A percentile compares a stretch with the other conserved stretches of the same genome.
These are phyloP conservation scores for Tromatobia lineatoria DNA, from an alignment of 2,888 invertebrate genomes.

Conservation along the genomic window DNA sequence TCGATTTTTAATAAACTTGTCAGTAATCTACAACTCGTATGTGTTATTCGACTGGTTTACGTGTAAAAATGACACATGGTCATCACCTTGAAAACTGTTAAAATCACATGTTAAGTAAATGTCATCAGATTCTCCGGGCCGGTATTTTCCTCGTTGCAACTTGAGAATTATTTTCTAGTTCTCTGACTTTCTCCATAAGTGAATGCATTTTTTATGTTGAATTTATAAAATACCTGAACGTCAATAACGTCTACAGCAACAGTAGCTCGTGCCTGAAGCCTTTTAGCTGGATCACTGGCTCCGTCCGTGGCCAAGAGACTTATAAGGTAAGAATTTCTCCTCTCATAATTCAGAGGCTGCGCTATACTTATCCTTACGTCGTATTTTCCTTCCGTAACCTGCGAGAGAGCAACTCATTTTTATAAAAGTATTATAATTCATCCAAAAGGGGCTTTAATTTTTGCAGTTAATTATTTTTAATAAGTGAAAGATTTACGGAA, in stretches of 20 bases:
- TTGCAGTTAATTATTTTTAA: background rate
- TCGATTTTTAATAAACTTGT: background rate
- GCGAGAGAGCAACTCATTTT: conserved; percentile 46
- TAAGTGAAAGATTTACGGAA: background rate
- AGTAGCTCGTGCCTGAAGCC: conserved; percentile 90
- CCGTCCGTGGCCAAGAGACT: conserved; percentile 90
- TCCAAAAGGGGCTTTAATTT: background rate
- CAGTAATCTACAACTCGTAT: too few relatives aligned
- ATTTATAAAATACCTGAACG: conserved; percentile 87
- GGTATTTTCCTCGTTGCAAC: conserved; percentile 26
- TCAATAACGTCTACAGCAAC: conserved; percentile 92
- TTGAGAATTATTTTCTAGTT: conserved; percentile 25
- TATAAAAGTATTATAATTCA: background rate
- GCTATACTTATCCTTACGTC: conserved; percentile 89
- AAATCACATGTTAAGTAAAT: background rate
- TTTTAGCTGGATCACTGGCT: conserved; percentile 86
- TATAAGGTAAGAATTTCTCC: conserved; percentile 90
- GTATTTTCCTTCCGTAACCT: conserved; percentile 90
- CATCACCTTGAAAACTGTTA: background rate
- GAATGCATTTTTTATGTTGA: background rate
- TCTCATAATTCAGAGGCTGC: conserved; percentile 92
- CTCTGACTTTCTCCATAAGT: background rate
- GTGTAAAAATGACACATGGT: background rate
- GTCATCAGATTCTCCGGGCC: conserved; percentile 30
- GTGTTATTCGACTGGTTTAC: too few relatives aligned